These are phyloP conservation scores for Neofelis nebulosa DNA, from an alignment of 2,113 vertebrate genomes.

Conservation along the genomic window DNA sequence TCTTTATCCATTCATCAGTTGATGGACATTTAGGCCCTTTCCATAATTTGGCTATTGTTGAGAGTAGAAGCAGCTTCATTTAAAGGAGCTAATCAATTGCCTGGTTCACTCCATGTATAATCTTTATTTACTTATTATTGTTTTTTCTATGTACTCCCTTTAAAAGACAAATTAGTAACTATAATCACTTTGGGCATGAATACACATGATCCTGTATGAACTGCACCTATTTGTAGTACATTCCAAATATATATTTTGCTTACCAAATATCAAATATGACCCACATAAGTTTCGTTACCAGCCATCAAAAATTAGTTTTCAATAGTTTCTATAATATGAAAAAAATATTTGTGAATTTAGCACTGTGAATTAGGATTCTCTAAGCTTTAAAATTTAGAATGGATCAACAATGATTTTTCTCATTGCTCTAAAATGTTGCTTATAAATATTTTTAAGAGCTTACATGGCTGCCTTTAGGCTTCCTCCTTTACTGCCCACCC, in stretches of 20 bases:
- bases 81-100: background rate
- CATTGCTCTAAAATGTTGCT: background rate
- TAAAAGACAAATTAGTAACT: background rate
- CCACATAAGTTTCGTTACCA: background rate
- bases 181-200: background rate
- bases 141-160: background rate
- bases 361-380: background rate
- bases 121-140: background rate
- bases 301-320: background rate
- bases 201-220: background rate
- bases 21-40: too few relatives aligned
- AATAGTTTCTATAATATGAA: background rate
- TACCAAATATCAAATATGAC: conserved; percentile 3
- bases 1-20: too few relatives aligned
- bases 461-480: background rate
- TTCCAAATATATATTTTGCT: background rate
- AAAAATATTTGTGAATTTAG: background rate
- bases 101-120: background rate
- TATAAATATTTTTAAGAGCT: background rate
- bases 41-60: too few relatives aligned
- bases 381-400: background rate
- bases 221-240: background rate
- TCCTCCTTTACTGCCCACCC: background rate
- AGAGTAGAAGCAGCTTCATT: background rate
- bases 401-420: background rate